Conservation (phyloP, 1,140 invertebrate species). For the Penaeus chinensis region DNA sequence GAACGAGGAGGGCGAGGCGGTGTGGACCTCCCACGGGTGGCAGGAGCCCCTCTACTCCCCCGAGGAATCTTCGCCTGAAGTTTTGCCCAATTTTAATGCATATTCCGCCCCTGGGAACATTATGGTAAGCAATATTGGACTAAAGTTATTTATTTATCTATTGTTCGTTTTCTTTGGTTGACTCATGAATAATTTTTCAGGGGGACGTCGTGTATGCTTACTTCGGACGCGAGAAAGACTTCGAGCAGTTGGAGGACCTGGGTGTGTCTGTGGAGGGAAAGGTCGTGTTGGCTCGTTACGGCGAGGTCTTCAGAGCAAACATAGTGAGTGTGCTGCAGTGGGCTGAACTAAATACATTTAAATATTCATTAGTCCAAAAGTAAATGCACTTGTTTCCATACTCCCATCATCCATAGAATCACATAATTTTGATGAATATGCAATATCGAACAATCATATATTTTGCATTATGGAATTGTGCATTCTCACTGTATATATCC, state of each 20-base stretch:
- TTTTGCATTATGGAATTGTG: too few relatives aligned
- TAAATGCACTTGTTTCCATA: too few relatives aligned
- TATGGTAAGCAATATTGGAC: neutral
- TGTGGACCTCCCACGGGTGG: conserved; percentile 39
- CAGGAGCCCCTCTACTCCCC: conserved; percentile 33
- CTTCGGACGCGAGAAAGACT: conserved; percentile 71
- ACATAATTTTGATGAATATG: too few relatives aligned
- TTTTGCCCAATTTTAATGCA: conserved; percentile 58
- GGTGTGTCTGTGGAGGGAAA: conserved; percentile 67
- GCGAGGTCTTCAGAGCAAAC: conserved; percentile 70
- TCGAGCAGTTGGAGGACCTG: conserved; percentile 66
- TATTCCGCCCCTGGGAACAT: conserved; percentile 59
- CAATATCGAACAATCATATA: too few relatives aligned
- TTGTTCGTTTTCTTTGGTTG: too few relatives aligned
- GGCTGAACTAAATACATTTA: too few relatives aligned
- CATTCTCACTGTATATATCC: too few relatives aligned
- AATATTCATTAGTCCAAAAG: too few relatives aligned
- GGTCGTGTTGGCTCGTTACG: conserved; percentile 68
- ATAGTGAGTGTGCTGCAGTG: conserved; percentile 63
- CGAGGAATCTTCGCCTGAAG: conserved; percentile 35
- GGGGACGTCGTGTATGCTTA: conserved; percentile 70
- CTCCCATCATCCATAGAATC: too few relatives aligned
- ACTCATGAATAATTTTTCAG: neutral
- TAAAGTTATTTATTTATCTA: too few relatives aligned
- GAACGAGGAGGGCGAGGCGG: conserved; percentile 23